Base-by-base conservation (phyloP, 2,113 vertebrate genomes). In the Microcebus jonahi region DNA sequence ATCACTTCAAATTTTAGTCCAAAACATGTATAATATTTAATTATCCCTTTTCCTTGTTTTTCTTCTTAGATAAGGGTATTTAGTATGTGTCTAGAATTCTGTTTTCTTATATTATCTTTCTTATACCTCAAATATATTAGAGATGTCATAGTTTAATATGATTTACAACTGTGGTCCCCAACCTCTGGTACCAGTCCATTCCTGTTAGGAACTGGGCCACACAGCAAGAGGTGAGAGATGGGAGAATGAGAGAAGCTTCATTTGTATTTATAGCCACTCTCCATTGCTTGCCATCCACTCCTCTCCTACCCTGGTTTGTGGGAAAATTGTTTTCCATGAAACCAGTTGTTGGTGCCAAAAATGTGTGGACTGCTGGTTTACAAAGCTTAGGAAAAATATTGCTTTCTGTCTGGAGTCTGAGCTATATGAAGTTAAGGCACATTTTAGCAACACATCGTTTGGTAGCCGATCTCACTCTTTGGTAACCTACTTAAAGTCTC, bases 1-100 rank as follows among this genome's bases (percentile, higher is more conserved):
- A 81, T 76, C 48, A 61, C 68, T 91, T 85, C 17, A 95, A 55
- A 8, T n/a, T 61, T 45, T 76, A 55, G 12, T 92, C 21, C 45
- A 57, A 84, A 73, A 71, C 8, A 15, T n/a, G 4, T 59, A 65
- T 91, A 87, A 2, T 15, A 93, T 86, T 83, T 75, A 84, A 68
- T 27, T 48, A 21, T 48, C 15, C 18, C 10, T 39, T 36, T 61
- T 55, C 18, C 67, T 84, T 63, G 2, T 81, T 90, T 90, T 45
- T n/a, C 15, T 39, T 80, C 31, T 57, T 21, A 88, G n/a, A 85
- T 29, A 85, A 61, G 2, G 21, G 23, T 42, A 57, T 27, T 82
- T 71, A 25, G 5, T 21, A 57, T 59, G 13, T 34, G 53, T 81
- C 8, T 85, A 93, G 29, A 84, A 57, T 59, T 8, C 0, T 45